A percentile compares a stretch with the other conserved stretches of the same genome.
Conservation (phyloP, 2,113 vertebrate species). For the Prolemur simus region DNA sequence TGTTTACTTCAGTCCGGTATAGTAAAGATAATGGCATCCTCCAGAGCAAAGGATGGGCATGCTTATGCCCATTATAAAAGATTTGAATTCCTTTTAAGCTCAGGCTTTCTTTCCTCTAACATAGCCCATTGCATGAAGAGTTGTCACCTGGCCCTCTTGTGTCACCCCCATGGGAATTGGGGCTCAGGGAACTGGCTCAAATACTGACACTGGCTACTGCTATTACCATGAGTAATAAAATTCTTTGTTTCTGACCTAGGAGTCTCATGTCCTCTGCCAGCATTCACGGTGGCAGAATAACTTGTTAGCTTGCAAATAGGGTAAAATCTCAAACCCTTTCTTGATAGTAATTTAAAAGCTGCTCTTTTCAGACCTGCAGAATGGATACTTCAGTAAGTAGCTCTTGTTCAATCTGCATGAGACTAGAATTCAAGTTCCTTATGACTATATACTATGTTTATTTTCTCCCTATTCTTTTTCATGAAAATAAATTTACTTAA, state of each 20-base stretch:
- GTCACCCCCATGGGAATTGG: neutral
- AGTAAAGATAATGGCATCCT: neutral
- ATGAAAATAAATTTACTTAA: constrained; percentile 16
- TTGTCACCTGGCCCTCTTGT: neutral
- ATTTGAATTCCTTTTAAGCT: neutral
- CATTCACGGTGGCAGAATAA: neutral
- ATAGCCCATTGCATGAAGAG: neutral
- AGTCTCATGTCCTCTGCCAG: neutral
- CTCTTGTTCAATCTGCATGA: neutral
- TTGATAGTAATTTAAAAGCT: neutral
- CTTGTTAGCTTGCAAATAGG: neutral
- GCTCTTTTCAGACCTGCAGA: constrained; percentile 38
- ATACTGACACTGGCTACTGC: neutral
- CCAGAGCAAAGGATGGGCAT: neutral
- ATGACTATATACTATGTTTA: neutral
- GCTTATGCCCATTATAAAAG: constrained; percentile 22
- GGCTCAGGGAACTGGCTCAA: neutral
- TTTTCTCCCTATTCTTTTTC: neutral
- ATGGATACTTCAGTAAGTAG: neutral
- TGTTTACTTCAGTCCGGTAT: neutral
- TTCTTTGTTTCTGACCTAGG: neutral
- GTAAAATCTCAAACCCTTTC: constrained; percentile 19
- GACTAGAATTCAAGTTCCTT: neutral
- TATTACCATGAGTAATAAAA: neutral
- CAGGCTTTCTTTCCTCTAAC: neutral